A percentile compares a stretch with the other conserved stretches of the same genome.
Evolutionary conservation across 2,888 invertebrate species (phyloP).

Genomic region (Gnatocerus cornutus): DNA sequence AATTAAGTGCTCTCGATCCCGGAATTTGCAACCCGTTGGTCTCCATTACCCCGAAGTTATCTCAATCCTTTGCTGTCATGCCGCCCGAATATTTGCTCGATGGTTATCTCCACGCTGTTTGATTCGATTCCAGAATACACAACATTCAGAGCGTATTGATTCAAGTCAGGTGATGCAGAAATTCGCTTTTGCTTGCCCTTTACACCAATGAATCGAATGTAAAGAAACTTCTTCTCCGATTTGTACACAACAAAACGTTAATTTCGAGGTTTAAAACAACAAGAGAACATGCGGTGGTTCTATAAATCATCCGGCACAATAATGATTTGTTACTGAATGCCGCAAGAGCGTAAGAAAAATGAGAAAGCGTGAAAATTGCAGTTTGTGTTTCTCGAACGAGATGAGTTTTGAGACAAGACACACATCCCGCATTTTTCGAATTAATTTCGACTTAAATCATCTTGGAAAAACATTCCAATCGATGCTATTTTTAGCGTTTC

Average conservation of each 20-base stretch:
- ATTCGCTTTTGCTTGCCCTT: conserved; percentile 47
- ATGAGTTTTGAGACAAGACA: conserved; percentile 1
- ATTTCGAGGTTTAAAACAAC: neutral
- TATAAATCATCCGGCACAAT: conserved; percentile 8
- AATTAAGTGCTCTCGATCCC: conserved; percentile 29
- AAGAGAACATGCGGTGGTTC: conserved; percentile 12
- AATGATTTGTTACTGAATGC: conserved; percentile 7
- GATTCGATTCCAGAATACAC: conserved; percentile 37
- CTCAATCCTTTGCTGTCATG: conserved; percentile 40
- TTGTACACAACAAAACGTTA: conserved; percentile 5
- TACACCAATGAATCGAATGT: conserved; percentile 39
- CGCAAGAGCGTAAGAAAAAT: conserved; percentile 7
- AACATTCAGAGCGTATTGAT: conserved; percentile 46
- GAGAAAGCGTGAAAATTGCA: neutral
- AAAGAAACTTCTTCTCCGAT: conserved; percentile 24
- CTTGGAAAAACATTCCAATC: too few relatives aligned
- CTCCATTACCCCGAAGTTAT: conserved; percentile 40
- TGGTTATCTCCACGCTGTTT: conserved; percentile 42
- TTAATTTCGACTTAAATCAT: too few relatives aligned
- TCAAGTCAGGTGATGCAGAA: conserved; percentile 47
- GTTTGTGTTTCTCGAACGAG: too few relatives aligned
- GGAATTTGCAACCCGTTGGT: conserved; percentile 21
- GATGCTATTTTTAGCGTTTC: too few relatives aligned
- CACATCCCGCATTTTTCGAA: too few relatives aligned
- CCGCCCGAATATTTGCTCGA: conserved; percentile 47